A percentile compares a stretch with the other conserved stretches of the same genome.
These are phyloP conservation scores for Drosophila pachea DNA, from an alignment of 1,140 invertebrate genomes.

Conservation along the genomic window DNA sequence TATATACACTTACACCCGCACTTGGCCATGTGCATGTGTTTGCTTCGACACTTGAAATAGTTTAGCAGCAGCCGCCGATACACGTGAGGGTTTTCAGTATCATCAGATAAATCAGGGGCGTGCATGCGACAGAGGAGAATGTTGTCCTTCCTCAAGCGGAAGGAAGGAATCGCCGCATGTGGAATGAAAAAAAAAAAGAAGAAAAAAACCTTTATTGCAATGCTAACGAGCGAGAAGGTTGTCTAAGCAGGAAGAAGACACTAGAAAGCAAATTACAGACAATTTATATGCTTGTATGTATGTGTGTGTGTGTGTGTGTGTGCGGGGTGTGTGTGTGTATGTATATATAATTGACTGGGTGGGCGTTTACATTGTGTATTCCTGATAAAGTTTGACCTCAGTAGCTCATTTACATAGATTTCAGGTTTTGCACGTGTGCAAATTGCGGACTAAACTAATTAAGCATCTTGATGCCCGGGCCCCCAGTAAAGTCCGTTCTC, in stretches of 20 bases:
- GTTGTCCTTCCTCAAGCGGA: constrained; percentile 36
- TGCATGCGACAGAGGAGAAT: background rate
- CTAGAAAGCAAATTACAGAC: constrained; percentile 64
- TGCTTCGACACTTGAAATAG: constrained; percentile 13
- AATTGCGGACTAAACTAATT: constrained; percentile 61
- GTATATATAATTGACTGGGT: constrained; percentile 32
- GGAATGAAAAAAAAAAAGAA: constrained; percentile 16
- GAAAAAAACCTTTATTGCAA: constrained; percentile 21
- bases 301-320: background rate
- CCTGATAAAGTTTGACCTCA: constrained; percentile 62
- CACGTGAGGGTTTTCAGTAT: constrained; percentile 66
- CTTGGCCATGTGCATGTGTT: constrained; percentile 7
- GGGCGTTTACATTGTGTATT: constrained; percentile 28
- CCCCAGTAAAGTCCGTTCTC: background rate
- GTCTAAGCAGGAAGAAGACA: constrained; percentile 60
- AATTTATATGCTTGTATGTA: constrained; percentile 41
- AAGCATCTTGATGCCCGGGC: constrained; percentile 38
- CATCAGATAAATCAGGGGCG: constrained; percentile 1
- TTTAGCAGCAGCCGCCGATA: constrained; percentile 52
- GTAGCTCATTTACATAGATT: constrained; percentile 58
- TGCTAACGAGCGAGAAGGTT: constrained; percentile 49
- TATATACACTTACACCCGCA: constrained; percentile 14
- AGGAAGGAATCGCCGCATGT: constrained; percentile 50
- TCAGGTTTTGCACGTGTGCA: constrained; percentile 52
- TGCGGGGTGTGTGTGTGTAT: background rate